Conservation (phyloP, 2,797 vertebrate species). For the Gallirallus australis region DNA sequence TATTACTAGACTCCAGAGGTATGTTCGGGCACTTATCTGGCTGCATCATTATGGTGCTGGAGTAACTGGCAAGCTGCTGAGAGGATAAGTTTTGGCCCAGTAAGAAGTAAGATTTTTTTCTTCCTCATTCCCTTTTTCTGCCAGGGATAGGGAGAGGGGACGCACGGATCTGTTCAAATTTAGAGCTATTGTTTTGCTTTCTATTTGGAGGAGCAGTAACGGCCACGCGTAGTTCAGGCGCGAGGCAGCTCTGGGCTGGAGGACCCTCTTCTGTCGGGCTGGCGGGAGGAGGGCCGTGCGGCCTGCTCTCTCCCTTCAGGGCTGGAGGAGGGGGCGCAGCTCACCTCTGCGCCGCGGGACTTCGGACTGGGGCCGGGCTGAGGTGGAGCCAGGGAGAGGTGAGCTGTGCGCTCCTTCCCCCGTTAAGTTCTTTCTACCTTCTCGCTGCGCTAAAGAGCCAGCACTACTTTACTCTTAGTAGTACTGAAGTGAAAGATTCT, state of each 20-base stretch:
- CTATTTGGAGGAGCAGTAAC: neutral
- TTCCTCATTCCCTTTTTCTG: neutral
- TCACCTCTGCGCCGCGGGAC: neutral
- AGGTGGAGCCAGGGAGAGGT: neutral
- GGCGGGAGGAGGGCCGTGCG: no score
- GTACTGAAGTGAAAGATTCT: neutral
- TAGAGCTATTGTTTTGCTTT: neutral
- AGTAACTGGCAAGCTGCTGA: neutral
- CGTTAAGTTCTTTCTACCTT: neutral
- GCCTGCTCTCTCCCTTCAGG: neutral
- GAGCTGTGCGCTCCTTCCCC: neutral
- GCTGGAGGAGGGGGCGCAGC: no score
- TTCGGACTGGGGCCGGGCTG: neutral
- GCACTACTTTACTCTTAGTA: rapidly evolving
- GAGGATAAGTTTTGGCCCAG: neutral
- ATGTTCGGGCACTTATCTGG: rapidly evolving
- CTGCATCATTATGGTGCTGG: neutral
- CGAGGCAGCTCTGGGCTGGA: neutral
- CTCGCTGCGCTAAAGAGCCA: rapidly evolving
- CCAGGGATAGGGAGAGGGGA: rapidly evolving
- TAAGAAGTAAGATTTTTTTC: neutral
- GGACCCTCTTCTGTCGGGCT: rapidly evolving
- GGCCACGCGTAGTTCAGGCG: rapidly evolving
- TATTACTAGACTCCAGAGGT: neutral
- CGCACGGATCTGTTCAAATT: neutral